These are phyloP conservation scores for Addax nasomaculatus DNA, from an alignment of 2,113 vertebrate species.

Conservation along the genomic window DNA sequence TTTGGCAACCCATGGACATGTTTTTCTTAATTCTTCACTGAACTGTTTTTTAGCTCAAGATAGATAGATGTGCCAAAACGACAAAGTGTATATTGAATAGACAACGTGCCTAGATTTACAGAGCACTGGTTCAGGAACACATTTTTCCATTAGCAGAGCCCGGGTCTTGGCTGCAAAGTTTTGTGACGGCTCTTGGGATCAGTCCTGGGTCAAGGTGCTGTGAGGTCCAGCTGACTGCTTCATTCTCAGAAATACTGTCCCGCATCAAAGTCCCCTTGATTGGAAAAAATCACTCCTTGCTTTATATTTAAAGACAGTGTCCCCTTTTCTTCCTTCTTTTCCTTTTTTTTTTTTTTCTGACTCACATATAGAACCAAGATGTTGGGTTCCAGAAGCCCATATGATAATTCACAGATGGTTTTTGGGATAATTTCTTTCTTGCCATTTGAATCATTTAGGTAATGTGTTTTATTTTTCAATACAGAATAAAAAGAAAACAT, in stretches of 20 bases:
- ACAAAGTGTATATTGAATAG: background rate
- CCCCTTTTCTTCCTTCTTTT: background rate
- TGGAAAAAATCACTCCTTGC: background rate
- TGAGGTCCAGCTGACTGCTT: conserved; percentile 9
- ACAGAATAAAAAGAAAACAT: conserved; percentile 31
- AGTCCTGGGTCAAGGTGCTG: background rate
- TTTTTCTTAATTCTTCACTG: background rate
- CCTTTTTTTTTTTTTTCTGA: background rate
- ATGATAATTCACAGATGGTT: conserved; percentile 48
- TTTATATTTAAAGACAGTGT: conserved; percentile 33
- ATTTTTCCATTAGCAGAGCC: background rate
- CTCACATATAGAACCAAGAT: conserved; percentile 42
- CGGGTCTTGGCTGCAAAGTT: conserved; percentile 4
- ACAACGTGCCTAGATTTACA: background rate
- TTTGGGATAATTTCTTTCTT: background rate
- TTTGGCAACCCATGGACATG: background rate
- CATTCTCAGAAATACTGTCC: conserved; percentile 27
- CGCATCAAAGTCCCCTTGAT: background rate
- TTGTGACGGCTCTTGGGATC: conserved; percentile 9
- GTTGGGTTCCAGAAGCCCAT: conserved; percentile 11
- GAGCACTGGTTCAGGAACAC: background rate
- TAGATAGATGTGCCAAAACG: conserved; percentile 26
- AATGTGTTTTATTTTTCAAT: conserved; percentile 61
- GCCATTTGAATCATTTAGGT: conserved; percentile 28
- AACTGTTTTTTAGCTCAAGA: conserved; percentile 31